Evolutionary conservation across 2,113 vertebrate species (phyloP), one percentile per base, ranked within the genome.

Genomic region (Zapus hudsonius): DNA sequence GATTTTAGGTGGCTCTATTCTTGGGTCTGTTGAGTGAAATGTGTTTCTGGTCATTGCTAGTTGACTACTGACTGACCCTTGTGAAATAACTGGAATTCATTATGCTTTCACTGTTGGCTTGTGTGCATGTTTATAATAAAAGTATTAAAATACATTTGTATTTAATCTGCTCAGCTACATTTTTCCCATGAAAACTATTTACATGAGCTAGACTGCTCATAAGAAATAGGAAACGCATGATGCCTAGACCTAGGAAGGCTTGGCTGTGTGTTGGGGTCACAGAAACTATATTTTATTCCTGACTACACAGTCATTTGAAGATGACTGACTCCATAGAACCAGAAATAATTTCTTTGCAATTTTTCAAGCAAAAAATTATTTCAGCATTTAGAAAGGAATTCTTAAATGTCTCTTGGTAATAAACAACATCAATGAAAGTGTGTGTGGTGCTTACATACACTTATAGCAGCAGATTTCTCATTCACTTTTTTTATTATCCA

Each of bases 71-170:
- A 76, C 90, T 76, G 55, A 20, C 38, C 47, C 52, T 74, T 5
- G 64, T 42, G 52, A 95, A 92, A 70, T 89, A 79, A 92, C 38
- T 64, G 75, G 83, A 61, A 74, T 44, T 88, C 66, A 88, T 85
- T 88, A 80, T 52, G 64, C 44, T 81, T 96, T 92, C 87, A 72
- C 17, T 89, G 61, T 27, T 94, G 75, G 63, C 23, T 31, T 69
- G 8, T 63, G 8, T 83, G 55, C 85, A 25, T 89, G 36, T 89
- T 92, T 94, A 86, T 69, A 66, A 86, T 57, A 92, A 85, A 91
- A 80, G n/a, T n/a, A n/a, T n/a, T n/a, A 91, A 94, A 95, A 84
- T 66, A 86, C 64, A 96, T 86, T 90, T 89, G 27, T 80, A 57
- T 93, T 89, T 93, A 88, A 90, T 74, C 64, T 87, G 89, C 84